These are phyloP conservation scores for Sesia bembeciformis DNA, from an alignment of 2,888 invertebrate genomes.

Conservation along the genomic window DNA sequence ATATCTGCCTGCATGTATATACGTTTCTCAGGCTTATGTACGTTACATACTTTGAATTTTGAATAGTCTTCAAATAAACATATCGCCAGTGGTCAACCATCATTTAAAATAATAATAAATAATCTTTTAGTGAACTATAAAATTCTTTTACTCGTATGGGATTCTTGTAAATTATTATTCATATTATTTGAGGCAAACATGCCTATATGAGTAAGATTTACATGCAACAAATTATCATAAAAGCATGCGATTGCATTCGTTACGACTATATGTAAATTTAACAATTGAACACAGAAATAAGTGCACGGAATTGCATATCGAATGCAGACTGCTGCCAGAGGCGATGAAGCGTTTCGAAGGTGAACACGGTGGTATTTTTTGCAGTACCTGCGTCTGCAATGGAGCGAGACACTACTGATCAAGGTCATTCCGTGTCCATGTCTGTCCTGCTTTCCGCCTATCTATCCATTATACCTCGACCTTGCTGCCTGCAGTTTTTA, in stretches of 20 bases:
- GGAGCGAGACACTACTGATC: constrained; percentile 47
- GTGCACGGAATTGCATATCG: background rate
- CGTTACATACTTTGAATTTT: too few species aligned
- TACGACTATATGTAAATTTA: background rate
- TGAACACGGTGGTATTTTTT: constrained; percentile 42
- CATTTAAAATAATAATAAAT: too few species aligned
- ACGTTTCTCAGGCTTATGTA: too few species aligned
- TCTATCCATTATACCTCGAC: constrained; percentile 33
- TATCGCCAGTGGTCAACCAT: too few species aligned
- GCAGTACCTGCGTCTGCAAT: constrained; percentile 21
- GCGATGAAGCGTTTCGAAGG: constrained; percentile 40
- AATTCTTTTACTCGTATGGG: too few species aligned
- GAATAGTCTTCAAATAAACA: too few species aligned
- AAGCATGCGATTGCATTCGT: background rate
- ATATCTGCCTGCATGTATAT: too few species aligned
- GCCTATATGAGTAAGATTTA: background rate
- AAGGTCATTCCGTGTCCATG: constrained; percentile 41
- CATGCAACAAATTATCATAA: background rate
- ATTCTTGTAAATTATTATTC: too few species aligned
- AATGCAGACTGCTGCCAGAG: background rate
- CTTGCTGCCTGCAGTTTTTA: constrained; percentile 46
- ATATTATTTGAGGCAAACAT: too few species aligned
- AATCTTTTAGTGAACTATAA: too few species aligned
- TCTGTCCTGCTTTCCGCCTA: constrained; percentile 39
- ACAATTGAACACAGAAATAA: background rate